Evolutionary conservation across 2,888 invertebrate genomes (phyloP), one percentile per base, ranked within the genome.

Genomic region (Abscondita cerata): DNA sequence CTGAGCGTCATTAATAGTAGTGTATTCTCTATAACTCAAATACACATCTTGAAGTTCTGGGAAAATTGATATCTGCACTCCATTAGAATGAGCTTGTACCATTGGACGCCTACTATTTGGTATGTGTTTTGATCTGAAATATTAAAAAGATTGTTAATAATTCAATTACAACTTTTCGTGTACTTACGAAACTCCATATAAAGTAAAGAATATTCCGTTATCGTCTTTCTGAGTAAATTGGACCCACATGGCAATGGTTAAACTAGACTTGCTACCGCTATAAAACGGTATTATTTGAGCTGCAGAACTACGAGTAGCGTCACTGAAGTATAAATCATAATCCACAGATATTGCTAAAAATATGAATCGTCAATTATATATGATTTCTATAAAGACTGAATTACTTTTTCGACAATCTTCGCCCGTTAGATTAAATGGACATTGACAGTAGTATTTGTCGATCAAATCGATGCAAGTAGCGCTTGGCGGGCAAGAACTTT

Each of bases 241-340:
- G 0, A 98, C 95, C 98, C 98, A 98, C 88, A 98, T 87, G 13
- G 93, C 95, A 54, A 98, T 86, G 0, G 96, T 95, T 25, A 98
- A 80, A 73, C 93, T 92, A 68, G 88, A 87, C 58, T 89, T 87
- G 12, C 87, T 86, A 2, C 88, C 88, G 11, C 90, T 90, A 70
- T 89, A 89, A 82, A 98, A 96, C 54, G 97, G 97, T 74, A 97
- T 92, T 11, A 95, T 89, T 81, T 97, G 91, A 18, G 95, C 92
- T 2, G 97, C 98, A 71, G 93, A 94, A 63, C 96, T 95, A 11
- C 95, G 89, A 11, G 91, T 84, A 46, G 93, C 89, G 77, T 97
- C 96, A 74, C 95, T 93, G 81, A 98, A 96, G 86, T 94, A 95
- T 8, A 98, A 83, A 78, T 98, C 98, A 79, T 98, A 98, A 81